These are phyloP conservation scores for Notechis scutatus DNA, from an alignment of 2,113 vertebrate species.

Conservation along the genomic window DNA sequence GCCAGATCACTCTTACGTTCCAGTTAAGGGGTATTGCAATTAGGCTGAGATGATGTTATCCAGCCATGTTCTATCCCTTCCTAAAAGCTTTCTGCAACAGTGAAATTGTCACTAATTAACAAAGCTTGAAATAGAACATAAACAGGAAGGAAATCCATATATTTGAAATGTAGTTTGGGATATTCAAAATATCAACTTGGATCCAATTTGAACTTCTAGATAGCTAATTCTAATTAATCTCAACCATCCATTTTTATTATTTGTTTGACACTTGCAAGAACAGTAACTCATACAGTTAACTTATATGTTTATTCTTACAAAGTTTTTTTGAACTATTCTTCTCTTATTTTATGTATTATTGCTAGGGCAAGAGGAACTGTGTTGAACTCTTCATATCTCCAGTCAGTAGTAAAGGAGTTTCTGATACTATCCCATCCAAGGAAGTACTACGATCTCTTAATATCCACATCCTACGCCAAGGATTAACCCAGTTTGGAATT, in stretches of 20 bases:
- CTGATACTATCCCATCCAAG: constrained; percentile 79
- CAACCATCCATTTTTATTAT: no score
- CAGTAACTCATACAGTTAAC: neutral
- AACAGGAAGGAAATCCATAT: neutral
- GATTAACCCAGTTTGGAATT: constrained; percentile 87
- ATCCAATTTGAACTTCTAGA: neutral
- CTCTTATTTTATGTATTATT: constrained; percentile 3
- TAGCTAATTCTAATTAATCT: neutral
- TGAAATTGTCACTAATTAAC: neutral
- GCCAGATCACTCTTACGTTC: neutral
- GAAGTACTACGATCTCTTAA: constrained; percentile 92
- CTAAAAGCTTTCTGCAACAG: neutral
- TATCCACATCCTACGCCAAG: constrained; percentile 80
- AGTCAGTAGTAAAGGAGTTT: constrained; percentile 74
- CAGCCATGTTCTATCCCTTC: neutral
- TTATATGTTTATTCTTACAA: neutral
- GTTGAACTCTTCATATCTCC: constrained; percentile 90
- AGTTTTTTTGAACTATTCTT: neutral
- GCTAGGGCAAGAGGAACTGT: constrained; percentile 85
- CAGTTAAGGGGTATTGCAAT: neutral
- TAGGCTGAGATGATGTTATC: neutral
- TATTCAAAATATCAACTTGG: neutral
- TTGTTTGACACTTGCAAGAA: neutral
- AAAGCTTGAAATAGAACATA: neutral
- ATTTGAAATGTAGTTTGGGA: neutral